Conservation (phyloP, 2,113 vertebrate genomes). For the Myotis lucifugus region DNA sequence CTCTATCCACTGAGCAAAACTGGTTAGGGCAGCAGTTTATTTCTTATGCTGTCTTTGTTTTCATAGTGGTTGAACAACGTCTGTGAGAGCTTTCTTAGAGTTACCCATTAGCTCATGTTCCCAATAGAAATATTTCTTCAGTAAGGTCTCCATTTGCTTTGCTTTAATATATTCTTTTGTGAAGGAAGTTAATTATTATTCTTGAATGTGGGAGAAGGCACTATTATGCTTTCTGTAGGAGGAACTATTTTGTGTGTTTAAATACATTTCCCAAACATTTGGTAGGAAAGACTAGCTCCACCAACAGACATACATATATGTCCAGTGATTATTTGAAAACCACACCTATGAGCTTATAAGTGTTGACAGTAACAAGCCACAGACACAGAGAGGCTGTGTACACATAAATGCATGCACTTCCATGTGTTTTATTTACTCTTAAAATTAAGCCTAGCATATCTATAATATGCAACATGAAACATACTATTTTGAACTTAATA, state of each 20-base stretch:
- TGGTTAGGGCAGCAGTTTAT: not conserved
- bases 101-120: not conserved
- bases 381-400: not conserved
- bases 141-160: not conserved
- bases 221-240: not conserved
- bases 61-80: not conserved
- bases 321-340: not conserved
- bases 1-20: too few species aligned
- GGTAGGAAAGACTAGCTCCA: not conserved
- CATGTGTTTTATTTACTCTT: not conserved
- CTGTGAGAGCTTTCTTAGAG: not conserved
- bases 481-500: not conserved
- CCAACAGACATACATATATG: not conserved
- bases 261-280: constrained; percentile 4
- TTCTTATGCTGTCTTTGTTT: not conserved
- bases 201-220: not conserved
- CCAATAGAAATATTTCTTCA: not conserved
- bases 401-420: not conserved
- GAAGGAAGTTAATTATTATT: constrained; percentile 21
- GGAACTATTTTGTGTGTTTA: not conserved
- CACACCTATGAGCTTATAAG: not conserved
- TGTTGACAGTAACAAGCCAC: not conserved
- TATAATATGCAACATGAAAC: not conserved
- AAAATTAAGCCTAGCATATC: not conserved
- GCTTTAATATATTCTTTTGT: not conserved